A percentile compares a stretch with the other conserved stretches of the same genome.
These are phyloP conservation scores for Oreohelix idahoensis DNA, from an alignment of 1,140 invertebrate species.

Conservation along the genomic window DNA sequence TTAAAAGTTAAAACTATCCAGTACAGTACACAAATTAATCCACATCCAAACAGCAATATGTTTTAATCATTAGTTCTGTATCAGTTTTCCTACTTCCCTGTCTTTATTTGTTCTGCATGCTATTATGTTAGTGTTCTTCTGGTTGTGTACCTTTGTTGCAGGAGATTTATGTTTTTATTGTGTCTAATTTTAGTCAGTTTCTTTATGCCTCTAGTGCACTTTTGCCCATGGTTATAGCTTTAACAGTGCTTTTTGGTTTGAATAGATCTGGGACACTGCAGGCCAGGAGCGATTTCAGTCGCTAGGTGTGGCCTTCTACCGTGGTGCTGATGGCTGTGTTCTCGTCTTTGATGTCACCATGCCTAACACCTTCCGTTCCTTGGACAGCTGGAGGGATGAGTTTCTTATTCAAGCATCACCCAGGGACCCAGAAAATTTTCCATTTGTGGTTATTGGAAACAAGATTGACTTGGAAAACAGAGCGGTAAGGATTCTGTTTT, in stretches of 20 bases:
- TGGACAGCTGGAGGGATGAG: constrained; percentile 99
- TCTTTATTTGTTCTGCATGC: too few species aligned
- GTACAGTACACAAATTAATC: too few species aligned
- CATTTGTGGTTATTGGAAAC: constrained; percentile 99
- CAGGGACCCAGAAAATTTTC: constrained; percentile 98
- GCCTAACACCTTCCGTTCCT: constrained; percentile 96
- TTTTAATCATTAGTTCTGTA: too few species aligned
- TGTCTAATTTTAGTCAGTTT: too few species aligned
- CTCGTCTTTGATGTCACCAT: constrained; percentile 98
- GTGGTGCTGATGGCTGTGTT: constrained; percentile 99
- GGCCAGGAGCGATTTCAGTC: constrained; percentile 95
- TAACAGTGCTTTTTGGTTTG: constrained; percentile 31
- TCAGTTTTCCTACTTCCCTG: too few species aligned
- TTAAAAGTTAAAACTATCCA: too few species aligned
- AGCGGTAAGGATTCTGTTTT: constrained; percentile 79
- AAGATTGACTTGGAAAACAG: constrained; percentile 98
- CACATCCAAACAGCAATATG: too few species aligned
- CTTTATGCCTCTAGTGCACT: too few species aligned
- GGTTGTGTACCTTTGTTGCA: too few species aligned
- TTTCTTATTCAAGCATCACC: constrained; percentile 97
- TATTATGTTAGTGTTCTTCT: too few species aligned
- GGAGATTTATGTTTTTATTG: too few species aligned
- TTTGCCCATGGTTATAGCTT: too few species aligned
- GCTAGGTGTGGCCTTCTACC: constrained; percentile 98
- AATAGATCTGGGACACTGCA: constrained; percentile 99